Evolutionary conservation across 2,797 vertebrate genomes (phyloP).

Genomic region (Kryptolebias ocellatus): DNA sequence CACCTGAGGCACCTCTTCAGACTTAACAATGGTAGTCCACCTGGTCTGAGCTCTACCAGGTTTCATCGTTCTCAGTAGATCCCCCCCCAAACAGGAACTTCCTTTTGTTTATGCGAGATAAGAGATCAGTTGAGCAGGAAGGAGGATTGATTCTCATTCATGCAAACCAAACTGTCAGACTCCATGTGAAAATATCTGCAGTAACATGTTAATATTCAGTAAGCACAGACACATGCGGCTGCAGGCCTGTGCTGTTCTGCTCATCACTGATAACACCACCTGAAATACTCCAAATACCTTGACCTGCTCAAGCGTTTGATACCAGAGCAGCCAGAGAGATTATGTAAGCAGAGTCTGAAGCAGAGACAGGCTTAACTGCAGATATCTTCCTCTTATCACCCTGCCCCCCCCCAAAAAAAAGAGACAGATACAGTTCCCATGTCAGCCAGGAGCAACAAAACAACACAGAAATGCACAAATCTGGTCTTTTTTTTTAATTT

Average conservation of each 20-base stretch:
- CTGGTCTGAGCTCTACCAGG: constrained; percentile 56
- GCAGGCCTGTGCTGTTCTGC: constrained; percentile 13
- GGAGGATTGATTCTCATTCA: constrained; percentile 62
- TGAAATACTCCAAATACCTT: constrained; percentile 24
- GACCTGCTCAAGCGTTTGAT: constrained; percentile 20
- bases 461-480: neutral
- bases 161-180: constrained; percentile 23
- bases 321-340: constrained; percentile 29
- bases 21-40: constrained; percentile 47
- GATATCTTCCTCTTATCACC: constrained; percentile 57
- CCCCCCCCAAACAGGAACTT: constrained; percentile 39
- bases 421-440: constrained; percentile 47
- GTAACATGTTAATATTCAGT: neutral
- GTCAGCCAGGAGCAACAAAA: constrained; percentile 33
- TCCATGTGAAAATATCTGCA: constrained; percentile 23
- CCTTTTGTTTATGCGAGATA: constrained; percentile 60
- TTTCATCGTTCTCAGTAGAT: constrained; percentile 29
- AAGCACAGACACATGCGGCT: constrained; percentile 4
- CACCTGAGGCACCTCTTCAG: constrained; percentile 52
- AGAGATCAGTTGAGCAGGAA: constrained; percentile 48
- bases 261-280: constrained; percentile 28
- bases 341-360: constrained; percentile 43
- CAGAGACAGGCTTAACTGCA: constrained; percentile 54
- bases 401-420: constrained; percentile 18
- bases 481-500: no score